Base-by-base conservation (phyloP, 2,113 vertebrate genomes). In the Notarius lentiginosus region DNA sequence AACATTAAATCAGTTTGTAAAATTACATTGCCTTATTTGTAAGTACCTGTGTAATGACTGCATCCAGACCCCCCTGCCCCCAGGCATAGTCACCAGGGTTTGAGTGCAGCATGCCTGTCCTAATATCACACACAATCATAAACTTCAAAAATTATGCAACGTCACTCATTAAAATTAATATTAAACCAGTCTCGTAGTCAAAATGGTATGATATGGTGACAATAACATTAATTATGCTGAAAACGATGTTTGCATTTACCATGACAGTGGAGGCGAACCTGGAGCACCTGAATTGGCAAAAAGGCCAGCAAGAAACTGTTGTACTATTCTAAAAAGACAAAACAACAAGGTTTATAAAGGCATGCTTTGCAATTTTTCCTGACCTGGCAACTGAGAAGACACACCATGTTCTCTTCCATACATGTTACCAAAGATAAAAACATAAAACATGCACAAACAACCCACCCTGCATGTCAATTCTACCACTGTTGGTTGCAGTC, bases 21-120 rank as follows among this genome's bases (percentile, higher is more conserved):
- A 75, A 34, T 30, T n/a, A 34, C 56, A 68, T 0, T 49, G 24
- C n/a, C 22, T 72, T 18, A 41, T 51, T 53, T 53, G 6, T 84
- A 49, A 65, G 15, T 92, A 99, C 98, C 97, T 99, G 98, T 84
- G 98, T 99, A 92, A 99, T 97, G 73, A 99, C 97, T 1, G 98
- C 97, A 22, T 99, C 98, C 8, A 99, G 95, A 88, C 98, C 98
- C 49, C 97, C 97, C 92, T 99, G 98, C 87, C 98, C 98, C 98
- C 98, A 99, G 0, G 98, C 98, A 0, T 99, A 99, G 89, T 99
- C 98, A 22, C 97, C 98, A 0, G 98, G 98, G 81, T 98, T 99
- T 15, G 98, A 99, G 92, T 99, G 98, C 93, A 99, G 93, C 96
- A 99, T 97, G 80, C 97, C 97, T 0, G 96, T 97, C 98, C 98